Base-by-base conservation (phyloP, 2,797 vertebrate species). In the Rhinogobio ventralis region DNA sequence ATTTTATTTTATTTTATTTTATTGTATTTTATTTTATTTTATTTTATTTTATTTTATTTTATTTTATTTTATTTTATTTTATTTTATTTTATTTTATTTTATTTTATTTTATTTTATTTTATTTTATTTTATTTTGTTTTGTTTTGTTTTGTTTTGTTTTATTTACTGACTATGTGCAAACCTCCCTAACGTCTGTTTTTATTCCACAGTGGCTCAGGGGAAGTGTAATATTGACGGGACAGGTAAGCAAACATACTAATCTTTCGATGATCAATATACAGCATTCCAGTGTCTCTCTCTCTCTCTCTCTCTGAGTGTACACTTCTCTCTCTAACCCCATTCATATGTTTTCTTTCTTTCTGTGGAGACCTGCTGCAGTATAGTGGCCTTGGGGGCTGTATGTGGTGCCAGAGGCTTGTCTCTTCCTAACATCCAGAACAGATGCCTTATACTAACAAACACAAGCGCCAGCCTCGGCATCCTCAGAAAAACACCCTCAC, bases 371-470 rank as follows among this genome's bases (percentile, higher is more conserved):
- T 73, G 74, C 90, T 91, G 91, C 91, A 91, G 92, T 85, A 86
- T 60, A 45, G 89, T 86, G 74, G 87, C 80, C 79, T 83, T 89
- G 83, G 87, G 53, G 88, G 89, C 90, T 75, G 82, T 85, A 28
- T 75, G 82, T 71, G 6, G 88, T 88, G 92, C 94, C 93, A 94
- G 92, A 88, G 92, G 89, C 90, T 93, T 88, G 71, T 86, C 64
- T 86, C 66, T 90, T 90, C 90, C 81, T 95, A 94, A 94, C 93
- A 96, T 90, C 95, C 94, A 94, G 89, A 96, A 93, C 92, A 94
- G 93, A 95, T 94, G 93, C 93, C 91, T 94, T 94, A 94, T 91
- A 92, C 94, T 96, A 95, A 95, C 94, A 96, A 95, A 96, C 92
- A 91, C 88, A 88, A 85, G 91, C 91, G 90, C 89, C 90, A 92